A percentile compares a stretch with the other conserved stretches of the same genome.
Conservation (phyloP, 2,888 invertebrate species). For the Prostheceraeus crozeri region DNA sequence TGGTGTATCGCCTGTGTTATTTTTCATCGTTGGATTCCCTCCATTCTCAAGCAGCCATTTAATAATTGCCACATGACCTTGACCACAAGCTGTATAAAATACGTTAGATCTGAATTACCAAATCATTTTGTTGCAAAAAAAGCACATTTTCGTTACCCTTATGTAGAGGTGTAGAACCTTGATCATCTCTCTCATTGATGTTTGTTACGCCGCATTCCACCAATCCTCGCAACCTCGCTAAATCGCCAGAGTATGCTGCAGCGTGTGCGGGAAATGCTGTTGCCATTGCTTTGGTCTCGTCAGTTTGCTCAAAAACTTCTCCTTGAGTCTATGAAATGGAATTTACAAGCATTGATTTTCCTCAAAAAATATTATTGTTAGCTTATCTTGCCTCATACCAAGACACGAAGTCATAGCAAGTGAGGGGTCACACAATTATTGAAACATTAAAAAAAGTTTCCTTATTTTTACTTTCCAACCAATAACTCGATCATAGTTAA, state of each 20-base stretch:
- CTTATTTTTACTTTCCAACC: no score
- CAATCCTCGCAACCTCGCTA: slow-evolving; percentile 53
- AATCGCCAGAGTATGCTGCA: slow-evolving; percentile 54
- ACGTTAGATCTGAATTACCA: no score
- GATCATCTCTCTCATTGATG: slow-evolving; percentile 56
- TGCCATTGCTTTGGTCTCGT: not conserved
- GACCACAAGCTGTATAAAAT: slow-evolving; percentile 57
- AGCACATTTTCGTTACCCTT: slow-evolving; percentile 50
- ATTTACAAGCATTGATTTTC: no score
- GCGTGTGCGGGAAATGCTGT: slow-evolving; percentile 56
- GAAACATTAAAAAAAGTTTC: no score
- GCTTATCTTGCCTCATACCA: no score
- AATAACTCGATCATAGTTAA: no score
- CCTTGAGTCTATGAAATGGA: no score
- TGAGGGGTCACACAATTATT: no score
- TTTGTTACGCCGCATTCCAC: slow-evolving; percentile 56
- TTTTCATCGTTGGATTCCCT: slow-evolving; percentile 51
- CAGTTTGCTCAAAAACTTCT: not conserved
- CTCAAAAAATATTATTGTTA: no score
- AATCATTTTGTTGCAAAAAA: not conserved
- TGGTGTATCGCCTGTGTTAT: slow-evolving; percentile 53
- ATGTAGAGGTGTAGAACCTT: slow-evolving; percentile 55
- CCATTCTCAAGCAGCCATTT: slow-evolving; percentile 57
- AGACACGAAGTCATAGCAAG: no score
- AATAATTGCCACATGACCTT: slow-evolving; percentile 54